Base-by-base conservation (phyloP, 1,140 invertebrate genomes). In the Trigoniulus corallinus region DNA sequence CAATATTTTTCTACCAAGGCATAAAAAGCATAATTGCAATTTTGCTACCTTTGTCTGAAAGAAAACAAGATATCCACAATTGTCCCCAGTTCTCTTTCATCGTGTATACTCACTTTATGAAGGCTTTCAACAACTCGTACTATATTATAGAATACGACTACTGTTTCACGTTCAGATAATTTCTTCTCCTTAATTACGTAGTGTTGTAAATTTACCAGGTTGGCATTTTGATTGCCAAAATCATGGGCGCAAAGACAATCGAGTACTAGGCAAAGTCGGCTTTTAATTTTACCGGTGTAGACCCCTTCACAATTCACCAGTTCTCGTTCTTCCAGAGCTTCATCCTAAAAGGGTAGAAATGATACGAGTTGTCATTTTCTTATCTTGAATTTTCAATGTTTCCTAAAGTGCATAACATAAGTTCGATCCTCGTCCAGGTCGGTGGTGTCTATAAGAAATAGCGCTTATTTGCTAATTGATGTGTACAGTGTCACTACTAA, bases 181-280 rank as follows among this genome's bases (percentile, higher is more conserved):
- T 81, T 84, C 58, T 84, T 84, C 56, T 84, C 80, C 64, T 77
- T 79, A 45, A 84, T 85, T 3, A 88, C 80, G 67, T 86, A 83
- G 62, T 85, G 80, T 58, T 87, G 83, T 7, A 88, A 67, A 65
- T 85, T 87, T 21, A 84, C 76, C 1, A 81, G 64, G 57, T 81
- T 75, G 21, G 72, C 72, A 40, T 75, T 81, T 58, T 75, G 72
- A 39, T 74, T 72, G 64, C 75, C 78, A 58, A 81, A 84, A 61
- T 84, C 80, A 59, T 86, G 82, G 1, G 79, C 69, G 15, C 74
- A 77, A 3, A 85, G 70, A 65, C 82, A 85, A 61, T 87, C 84
- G 24, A 87, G 64, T 0, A 85, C 80, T 20, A 88, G 67, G 67
- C 80, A 82, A 1, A 86, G 64, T 52, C 82, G 69, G 52, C 76